Evolutionary conservation across 1,140 invertebrate species (phyloP).

Genomic region (Lepidurus arcticus): DNA sequence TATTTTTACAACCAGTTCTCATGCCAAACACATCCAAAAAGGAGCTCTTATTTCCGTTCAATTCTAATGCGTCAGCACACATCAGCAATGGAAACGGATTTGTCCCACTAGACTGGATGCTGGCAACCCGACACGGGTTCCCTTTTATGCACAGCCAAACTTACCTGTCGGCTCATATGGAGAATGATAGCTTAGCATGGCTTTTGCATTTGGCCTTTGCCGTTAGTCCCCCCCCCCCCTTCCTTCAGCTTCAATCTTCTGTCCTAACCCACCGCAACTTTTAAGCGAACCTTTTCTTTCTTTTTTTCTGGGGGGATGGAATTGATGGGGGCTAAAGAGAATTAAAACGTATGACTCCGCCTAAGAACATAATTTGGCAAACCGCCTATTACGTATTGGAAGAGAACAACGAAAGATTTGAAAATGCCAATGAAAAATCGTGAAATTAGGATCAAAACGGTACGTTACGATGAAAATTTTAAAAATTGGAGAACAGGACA

Average conservation of each 20-base stretch:
- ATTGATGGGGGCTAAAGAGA: too few relatives aligned
- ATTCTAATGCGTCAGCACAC: conserved; percentile 4
- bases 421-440: too few relatives aligned
- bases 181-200: conserved; percentile 18
- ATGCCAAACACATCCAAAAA: neutral
- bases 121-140: conserved; percentile 8
- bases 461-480: too few relatives aligned
- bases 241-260: neutral
- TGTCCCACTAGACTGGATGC: conserved; percentile 13
- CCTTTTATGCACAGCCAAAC: conserved; percentile 21
- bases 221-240: neutral
- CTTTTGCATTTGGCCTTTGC: conserved; percentile 19
- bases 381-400: too few relatives aligned
- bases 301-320: too few relatives aligned
- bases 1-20: neutral
- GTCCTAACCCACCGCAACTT: neutral
- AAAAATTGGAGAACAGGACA: too few relatives aligned
- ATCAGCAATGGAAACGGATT: conserved; percentile 17
- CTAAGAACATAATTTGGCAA: too few relatives aligned
- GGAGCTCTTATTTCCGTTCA: neutral
- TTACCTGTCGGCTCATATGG: conserved; percentile 18
- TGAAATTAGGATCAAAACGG: too few relatives aligned
- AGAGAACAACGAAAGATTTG: too few relatives aligned
- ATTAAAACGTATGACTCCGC: too few relatives aligned
- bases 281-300: too few relatives aligned